These are phyloP conservation scores for Nerophis lumbriciformis DNA, from an alignment of 2,113 vertebrate genomes.

Conservation along the genomic window DNA sequence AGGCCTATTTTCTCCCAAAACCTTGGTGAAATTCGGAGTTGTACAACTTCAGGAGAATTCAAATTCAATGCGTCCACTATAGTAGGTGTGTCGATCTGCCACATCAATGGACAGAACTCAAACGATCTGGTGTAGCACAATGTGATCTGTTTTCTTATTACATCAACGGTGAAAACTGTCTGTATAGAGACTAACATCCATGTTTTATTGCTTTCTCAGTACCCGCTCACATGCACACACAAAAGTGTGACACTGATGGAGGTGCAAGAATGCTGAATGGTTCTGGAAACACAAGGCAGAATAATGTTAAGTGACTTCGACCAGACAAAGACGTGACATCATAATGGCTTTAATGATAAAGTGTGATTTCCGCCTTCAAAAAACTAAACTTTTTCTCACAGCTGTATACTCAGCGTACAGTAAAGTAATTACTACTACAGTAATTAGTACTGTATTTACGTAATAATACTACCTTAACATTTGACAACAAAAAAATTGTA, in stretches of 20 bases:
- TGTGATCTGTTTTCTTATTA: background rate
- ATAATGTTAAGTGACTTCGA: background rate
- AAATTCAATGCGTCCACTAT: no score
- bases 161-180: background rate
- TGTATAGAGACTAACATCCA: background rate
- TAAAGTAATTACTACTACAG: background rate
- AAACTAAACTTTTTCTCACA: background rate
- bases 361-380: slow-evolving; percentile 13
- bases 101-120: no score
- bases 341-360: slow-evolving; percentile 13
- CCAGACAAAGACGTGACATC: slow-evolving; percentile 14
- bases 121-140: no score
- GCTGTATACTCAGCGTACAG: slow-evolving; percentile 3
- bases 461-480: no score
- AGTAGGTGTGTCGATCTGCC: no score
- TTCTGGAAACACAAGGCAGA: background rate
- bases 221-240: slow-evolving; percentile 5
- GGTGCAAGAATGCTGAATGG: slow-evolving; percentile 17
- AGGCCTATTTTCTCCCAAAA: no score
- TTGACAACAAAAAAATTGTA: no score
- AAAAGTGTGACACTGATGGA: background rate
- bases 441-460: no score
- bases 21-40: no score
- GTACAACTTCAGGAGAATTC: no score
- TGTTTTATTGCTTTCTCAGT: slow-evolving; percentile 1